phyloP scores from a whole-genome alignment of 2,888 invertebrate genomes.

The Lithosia quadra region DNA sequence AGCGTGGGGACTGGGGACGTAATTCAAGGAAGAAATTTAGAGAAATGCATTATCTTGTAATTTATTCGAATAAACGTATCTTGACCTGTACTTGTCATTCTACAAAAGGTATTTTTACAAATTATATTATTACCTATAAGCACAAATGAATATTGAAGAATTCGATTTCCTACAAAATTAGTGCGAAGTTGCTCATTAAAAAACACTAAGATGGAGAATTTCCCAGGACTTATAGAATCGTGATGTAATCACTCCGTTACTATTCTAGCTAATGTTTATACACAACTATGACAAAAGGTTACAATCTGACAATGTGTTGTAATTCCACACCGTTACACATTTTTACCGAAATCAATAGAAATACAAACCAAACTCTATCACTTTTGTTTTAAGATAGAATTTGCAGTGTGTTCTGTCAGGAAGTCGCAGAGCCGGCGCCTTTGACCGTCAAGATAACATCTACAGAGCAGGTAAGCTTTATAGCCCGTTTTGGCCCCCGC shows the following conservation, averaged over 20 bases:
- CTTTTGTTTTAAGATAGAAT: slow-evolving; percentile 39
- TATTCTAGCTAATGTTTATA: slow-evolving; percentile 67
- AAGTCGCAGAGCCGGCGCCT: slow-evolving; percentile 75
- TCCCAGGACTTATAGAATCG: slow-evolving; percentile 39
- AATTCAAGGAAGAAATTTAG: not conserved
- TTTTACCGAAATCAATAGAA: slow-evolving; percentile 52
- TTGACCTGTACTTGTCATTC: no score
- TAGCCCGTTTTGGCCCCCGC: slow-evolving; percentile 60
- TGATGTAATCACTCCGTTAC: slow-evolving; percentile 54
- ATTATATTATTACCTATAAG: no score
- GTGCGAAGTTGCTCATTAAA: no score
- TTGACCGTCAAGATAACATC: slow-evolving; percentile 84
- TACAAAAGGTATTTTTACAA: not conserved
- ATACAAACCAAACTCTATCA: slow-evolving; percentile 47
- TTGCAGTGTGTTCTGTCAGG: slow-evolving; percentile 39
- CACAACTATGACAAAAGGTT: slow-evolving; percentile 80
- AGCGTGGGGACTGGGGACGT: not conserved
- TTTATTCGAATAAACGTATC: not conserved
- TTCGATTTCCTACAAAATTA: no score
- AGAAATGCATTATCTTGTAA: not conserved
- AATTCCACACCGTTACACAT: slow-evolving; percentile 82
- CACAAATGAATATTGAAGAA: no score
- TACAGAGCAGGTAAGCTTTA: slow-evolving; percentile 84
- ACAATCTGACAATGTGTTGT: slow-evolving; percentile 84
- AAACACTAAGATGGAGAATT: not conserved